These are phyloP conservation scores for Apostichopus japonicus DNA, from an alignment of 35 echinoderm and acorn worm genomes.

Conservation along the genomic window DNA sequence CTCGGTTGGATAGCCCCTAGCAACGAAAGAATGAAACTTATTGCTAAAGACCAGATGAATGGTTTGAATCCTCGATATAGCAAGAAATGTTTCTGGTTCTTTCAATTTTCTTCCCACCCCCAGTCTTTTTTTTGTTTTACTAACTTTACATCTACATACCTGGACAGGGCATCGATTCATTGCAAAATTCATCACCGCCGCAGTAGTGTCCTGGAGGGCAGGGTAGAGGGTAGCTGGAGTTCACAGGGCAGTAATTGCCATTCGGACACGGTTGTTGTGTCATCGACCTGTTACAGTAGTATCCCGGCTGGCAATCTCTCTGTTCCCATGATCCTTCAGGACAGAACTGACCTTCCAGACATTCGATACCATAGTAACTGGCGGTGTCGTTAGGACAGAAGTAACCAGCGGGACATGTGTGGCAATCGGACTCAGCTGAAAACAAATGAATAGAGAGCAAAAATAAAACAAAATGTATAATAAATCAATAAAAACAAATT, in stretches of 20 bases:
- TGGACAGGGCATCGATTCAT: slow-evolving; percentile 61
- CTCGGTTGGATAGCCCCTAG: slow-evolving; percentile 81
- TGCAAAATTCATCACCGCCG: slow-evolving; percentile 61
- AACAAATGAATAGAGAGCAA: neutral
- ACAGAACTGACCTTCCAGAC: slow-evolving; percentile 93
- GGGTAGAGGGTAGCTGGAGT: slow-evolving; percentile 80
- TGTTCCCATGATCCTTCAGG: slow-evolving; percentile 94
- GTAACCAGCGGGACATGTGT: slow-evolving; percentile 82
- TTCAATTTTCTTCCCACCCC: neutral
- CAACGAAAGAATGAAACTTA: neutral
- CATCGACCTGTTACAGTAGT: slow-evolving; percentile 93
- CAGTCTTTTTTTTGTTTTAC: neutral
- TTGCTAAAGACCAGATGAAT: neutral
- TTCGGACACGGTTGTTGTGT: slow-evolving; percentile 85
- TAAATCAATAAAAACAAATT: neutral
- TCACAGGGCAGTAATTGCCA: slow-evolving; percentile 93
- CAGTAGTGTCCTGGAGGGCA: slow-evolving; percentile 95
- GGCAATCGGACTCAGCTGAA: slow-evolving; percentile 79
- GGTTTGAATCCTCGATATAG: neutral
- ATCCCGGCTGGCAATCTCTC: slow-evolving; percentile 94
- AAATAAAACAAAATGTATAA: neutral
- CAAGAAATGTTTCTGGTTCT: too few relatives aligned
- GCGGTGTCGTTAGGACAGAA: slow-evolving; percentile 97
- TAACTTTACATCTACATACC: slow-evolving; percentile 26
- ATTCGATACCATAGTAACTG: slow-evolving; percentile 75